Conservation (phyloP, 64 coral and sea anemone species). For the Platygyra sinensis region DNA sequence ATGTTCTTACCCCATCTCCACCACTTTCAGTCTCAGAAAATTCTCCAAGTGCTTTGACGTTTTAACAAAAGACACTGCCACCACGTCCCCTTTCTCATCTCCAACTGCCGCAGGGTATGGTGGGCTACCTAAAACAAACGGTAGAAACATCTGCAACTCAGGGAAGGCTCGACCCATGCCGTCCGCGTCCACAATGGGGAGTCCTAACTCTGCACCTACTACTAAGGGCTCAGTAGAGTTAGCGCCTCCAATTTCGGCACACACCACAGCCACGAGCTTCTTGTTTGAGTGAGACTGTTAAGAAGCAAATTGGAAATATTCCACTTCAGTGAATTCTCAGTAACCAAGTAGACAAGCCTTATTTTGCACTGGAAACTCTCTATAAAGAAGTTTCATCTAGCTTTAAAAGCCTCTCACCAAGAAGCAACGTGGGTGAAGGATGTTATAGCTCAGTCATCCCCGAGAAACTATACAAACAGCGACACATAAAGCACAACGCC, state of each 20-base stretch:
- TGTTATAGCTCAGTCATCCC: too few relatives aligned
- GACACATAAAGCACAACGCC: too few relatives aligned
- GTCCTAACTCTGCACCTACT: conserved; percentile 61
- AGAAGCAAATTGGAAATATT: conserved; percentile 15
- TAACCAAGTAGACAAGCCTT: too few relatives aligned
- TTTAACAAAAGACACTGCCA: conserved; percentile 46
- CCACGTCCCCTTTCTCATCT: conserved; percentile 49
- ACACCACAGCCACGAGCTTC: conserved; percentile 61
- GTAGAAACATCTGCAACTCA: conserved; percentile 89
- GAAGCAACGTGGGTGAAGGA: too few relatives aligned
- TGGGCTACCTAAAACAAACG: conserved; percentile 74
- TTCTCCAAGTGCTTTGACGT: conserved; percentile 75
- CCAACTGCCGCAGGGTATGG: conserved; percentile 63
- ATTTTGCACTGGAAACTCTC: too few relatives aligned
- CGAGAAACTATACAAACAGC: too few relatives aligned
- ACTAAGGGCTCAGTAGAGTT: conserved; percentile 89
- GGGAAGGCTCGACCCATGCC: conserved; percentile 99
- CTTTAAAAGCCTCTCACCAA: too few relatives aligned
- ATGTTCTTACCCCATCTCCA: conserved; percentile 70
- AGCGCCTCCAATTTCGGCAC: conserved; percentile 81
- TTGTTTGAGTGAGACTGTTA: conserved; percentile 35
- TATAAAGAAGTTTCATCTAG: too few relatives aligned
- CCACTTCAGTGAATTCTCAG: neutral
- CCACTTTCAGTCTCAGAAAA: conserved; percentile 58
- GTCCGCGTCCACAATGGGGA: conserved; percentile 95